Percentiles rank a stretch among this genome's conserved stretches.
These are phyloP conservation scores for Tuberolachnus salignus DNA, from an alignment of 2,888 invertebrate species.

Conservation along the genomic window DNA sequence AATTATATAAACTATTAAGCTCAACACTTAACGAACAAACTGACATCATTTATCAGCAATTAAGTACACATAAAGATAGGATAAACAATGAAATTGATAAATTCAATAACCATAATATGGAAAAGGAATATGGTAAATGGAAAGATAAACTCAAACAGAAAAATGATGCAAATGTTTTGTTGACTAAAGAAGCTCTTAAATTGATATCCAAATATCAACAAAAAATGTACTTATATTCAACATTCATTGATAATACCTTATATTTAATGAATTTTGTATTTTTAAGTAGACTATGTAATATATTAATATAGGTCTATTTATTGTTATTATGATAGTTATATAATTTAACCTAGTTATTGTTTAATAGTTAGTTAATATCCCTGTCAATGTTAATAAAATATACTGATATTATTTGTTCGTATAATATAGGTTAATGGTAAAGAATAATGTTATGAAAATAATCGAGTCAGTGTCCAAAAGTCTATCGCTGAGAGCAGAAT, in stretches of 20 bases:
- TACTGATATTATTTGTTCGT: background rate
- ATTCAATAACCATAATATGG: background rate
- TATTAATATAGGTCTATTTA: background rate
- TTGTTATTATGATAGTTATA: too few relatives aligned
- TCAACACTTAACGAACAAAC: conserved; percentile 20
- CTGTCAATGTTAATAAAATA: background rate
- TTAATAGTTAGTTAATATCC: too few relatives aligned
- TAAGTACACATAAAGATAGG: background rate
- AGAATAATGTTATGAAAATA: conserved; percentile 31
- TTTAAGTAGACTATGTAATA: too few relatives aligned
- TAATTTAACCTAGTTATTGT: background rate
- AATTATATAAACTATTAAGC: background rate
- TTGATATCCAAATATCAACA: conserved; percentile 26
- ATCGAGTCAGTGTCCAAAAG: background rate
- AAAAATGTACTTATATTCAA: conserved; percentile 7
- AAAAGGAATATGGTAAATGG: background rate
- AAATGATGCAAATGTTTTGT: conserved; percentile 5
- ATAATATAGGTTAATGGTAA: conserved; percentile 38
- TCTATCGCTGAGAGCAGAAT: conserved; percentile 6
- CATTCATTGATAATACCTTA: background rate
- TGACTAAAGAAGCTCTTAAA: background rate
- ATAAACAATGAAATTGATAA: conserved; percentile 11
- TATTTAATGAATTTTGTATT: background rate
- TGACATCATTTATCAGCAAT: background rate
- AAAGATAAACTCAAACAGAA: conserved; percentile 7